These are phyloP conservation scores for Dinomys branickii DNA, from an alignment of 2,113 vertebrate species.

Conservation along the genomic window DNA sequence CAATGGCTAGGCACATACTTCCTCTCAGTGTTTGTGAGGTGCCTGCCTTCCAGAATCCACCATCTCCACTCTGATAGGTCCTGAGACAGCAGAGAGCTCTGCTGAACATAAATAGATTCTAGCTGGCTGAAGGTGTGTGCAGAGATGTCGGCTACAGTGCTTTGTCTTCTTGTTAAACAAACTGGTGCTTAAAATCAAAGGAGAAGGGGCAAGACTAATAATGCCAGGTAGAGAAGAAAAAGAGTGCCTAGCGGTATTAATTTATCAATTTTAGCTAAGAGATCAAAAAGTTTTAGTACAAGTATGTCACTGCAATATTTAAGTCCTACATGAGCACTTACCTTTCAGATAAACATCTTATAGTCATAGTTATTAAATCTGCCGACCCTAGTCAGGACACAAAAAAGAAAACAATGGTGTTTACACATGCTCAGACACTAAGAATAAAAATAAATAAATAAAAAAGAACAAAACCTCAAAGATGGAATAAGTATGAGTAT, in stretches of 20 bases:
- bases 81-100: not conserved
- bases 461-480: not conserved
- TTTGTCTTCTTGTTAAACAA: not conserved
- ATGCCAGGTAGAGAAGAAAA: not conserved
- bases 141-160: not conserved
- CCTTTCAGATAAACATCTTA: not conserved
- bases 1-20: not conserved
- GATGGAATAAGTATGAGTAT: not conserved
- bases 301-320: not conserved
- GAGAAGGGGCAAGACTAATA: not conserved
- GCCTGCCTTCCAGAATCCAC: not conserved
- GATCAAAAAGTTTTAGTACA: not conserved
- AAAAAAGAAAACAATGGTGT: not conserved
- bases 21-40: not conserved
- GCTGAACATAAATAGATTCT: not conserved
- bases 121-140: not conserved
- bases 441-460: not conserved
- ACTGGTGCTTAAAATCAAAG: not conserved
- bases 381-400: not conserved
- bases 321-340: not conserved
- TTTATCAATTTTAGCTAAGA: not conserved
- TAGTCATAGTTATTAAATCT: not conserved
- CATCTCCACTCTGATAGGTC: not conserved
- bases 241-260: not conserved
- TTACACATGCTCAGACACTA: not conserved